Percentiles rank a stretch among this genome's conserved stretches.
These are phyloP conservation scores for Capromys pilorides DNA, from an alignment of 2,797 vertebrate genomes.

Conservation along the genomic window DNA sequence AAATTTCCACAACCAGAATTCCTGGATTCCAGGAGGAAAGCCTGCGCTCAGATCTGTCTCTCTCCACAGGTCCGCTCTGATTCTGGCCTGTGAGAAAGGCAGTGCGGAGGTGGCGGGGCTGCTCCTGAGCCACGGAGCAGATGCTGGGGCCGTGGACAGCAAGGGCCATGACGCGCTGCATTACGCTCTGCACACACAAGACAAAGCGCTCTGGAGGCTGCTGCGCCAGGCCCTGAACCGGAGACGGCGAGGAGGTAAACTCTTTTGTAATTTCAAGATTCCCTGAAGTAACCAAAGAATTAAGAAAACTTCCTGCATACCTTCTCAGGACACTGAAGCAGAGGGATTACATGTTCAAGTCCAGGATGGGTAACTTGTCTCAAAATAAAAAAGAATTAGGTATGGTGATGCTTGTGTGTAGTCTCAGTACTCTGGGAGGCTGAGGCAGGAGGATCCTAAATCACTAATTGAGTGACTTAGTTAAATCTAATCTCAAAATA, in stretches of 20 bases:
- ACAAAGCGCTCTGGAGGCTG: conserved; percentile 36
- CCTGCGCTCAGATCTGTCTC: background rate
- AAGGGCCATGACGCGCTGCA: conserved; percentile 68
- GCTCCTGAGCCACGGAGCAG: conserved; percentile 80
- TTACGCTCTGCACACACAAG: conserved; percentile 20
- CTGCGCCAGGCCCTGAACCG: conserved; percentile 36
- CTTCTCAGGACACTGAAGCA: background rate
- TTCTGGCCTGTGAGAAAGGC: conserved; percentile 82
- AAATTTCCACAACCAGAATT: background rate
- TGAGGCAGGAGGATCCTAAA: background rate
- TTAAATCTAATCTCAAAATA: background rate
- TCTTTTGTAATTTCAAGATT: background rate
- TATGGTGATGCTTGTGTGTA: background rate
- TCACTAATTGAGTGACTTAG: background rate
- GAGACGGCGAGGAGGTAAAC: conserved; percentile 76
- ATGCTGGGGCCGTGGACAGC: conserved; percentile 58
- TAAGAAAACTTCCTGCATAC: background rate
- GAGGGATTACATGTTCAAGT: background rate
- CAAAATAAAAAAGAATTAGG: background rate
- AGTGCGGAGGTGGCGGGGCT: conserved; percentile 80
- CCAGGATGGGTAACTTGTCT: background rate
- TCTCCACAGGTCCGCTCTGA: conserved; percentile 82
- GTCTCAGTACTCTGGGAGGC: background rate
- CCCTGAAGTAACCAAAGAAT: background rate
- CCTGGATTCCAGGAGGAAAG: background rate